These are phyloP conservation scores for Crocidura indochinensis DNA, from an alignment of 2,797 vertebrate genomes.

Conservation along the genomic window DNA sequence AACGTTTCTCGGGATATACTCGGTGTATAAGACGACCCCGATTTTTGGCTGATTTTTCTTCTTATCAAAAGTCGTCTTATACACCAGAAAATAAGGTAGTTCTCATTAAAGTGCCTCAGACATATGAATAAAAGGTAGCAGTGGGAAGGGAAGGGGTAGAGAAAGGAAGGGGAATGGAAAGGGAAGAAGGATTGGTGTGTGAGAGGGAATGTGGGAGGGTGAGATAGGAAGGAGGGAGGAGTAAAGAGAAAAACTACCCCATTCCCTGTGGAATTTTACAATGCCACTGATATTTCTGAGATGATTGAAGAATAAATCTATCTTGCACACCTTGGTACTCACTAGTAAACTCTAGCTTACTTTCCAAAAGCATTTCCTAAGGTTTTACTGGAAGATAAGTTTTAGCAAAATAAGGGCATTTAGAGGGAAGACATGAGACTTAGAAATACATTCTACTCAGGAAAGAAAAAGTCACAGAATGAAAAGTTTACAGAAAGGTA, in stretches of 20 bases:
- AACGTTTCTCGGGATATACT: no score
- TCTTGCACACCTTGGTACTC: not conserved
- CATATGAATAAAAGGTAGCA: not conserved
- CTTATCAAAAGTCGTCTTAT: no score
- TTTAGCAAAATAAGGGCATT: slow-evolving; percentile 45
- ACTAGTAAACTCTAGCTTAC: not conserved
- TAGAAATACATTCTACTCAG: slow-evolving; percentile 2
- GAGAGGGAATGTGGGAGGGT: no score
- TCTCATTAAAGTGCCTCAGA: not conserved
- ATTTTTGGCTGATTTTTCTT: no score
- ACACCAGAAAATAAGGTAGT: not conserved
- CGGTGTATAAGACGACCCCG: no score
- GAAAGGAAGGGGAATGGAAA: no score
- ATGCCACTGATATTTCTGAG: not conserved
- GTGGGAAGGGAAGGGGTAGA: no score
- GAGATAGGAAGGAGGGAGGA: not conserved
- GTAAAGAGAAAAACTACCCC: not conserved
- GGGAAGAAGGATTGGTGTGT: no score
- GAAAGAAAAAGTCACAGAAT: not conserved
- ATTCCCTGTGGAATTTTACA: not conserved
- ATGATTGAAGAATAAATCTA: not conserved
- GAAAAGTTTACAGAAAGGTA: not conserved
- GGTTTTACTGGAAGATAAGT: not conserved
- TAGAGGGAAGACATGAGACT: not conserved
- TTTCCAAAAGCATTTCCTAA: slow-evolving; percentile 1